Evolutionary conservation across 1,140 invertebrate species (phyloP).

Genomic region (Oryzaephilus surinamensis): DNA sequence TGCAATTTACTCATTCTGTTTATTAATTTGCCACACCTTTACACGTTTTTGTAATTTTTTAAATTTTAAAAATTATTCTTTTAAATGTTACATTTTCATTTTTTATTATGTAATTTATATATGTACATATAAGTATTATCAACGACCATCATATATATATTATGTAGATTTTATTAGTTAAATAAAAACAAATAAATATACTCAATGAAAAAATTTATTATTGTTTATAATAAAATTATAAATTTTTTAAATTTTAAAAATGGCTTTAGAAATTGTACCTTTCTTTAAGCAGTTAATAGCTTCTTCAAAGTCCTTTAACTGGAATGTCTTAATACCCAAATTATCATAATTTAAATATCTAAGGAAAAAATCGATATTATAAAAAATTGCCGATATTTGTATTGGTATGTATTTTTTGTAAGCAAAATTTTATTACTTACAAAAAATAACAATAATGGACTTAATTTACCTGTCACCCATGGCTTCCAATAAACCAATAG

Average conservation of each 20-base stretch:
- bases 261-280: constrained; percentile 51
- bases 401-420: background rate
- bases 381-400: background rate
- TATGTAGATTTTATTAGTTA: no score
- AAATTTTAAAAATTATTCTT: no score
- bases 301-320: constrained; percentile 45
- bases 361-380: constrained; percentile 3
- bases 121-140: no score
- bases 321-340: constrained; percentile 50
- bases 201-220: no score
- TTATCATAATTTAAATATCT: constrained; percentile 51
- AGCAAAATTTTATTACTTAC: background rate
- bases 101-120: no score
- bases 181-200: no score
- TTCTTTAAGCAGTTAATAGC: constrained; percentile 46
- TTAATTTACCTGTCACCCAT: constrained; percentile 42
- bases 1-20: no score
- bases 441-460: background rate
- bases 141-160: no score
- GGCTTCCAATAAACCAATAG: constrained; percentile 46
- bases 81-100: no score
- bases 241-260: constrained; percentile 49
- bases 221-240: no score
- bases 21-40: no score
- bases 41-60: no score